These are phyloP conservation scores for Acanthaster planci DNA, from an alignment of 35 echinoderm and acorn worm genomes.

Conservation along the genomic window DNA sequence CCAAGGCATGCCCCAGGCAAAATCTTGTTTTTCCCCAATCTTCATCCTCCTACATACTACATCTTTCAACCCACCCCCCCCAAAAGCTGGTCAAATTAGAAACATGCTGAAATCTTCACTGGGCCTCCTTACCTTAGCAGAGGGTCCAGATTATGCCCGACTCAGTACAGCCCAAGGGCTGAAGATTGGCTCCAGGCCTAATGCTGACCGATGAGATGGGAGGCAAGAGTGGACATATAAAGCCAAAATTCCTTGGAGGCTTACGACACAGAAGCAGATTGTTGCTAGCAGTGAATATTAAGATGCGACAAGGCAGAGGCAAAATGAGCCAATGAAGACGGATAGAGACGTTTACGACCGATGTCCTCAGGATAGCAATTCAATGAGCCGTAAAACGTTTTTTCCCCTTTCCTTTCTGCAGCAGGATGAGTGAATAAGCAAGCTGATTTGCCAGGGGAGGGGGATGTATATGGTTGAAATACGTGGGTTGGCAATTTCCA, in stretches of 20 bases:
- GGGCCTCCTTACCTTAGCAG: neutral
- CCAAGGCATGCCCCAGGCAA: neutral
- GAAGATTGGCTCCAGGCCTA: too few relatives aligned
- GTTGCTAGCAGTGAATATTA: constrained; percentile 6
- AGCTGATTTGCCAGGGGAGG: too few relatives aligned
- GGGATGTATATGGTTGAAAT: too few relatives aligned
- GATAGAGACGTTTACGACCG: neutral
- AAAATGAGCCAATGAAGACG: neutral
- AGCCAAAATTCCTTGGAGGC: too few relatives aligned
- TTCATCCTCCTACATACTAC: neutral
- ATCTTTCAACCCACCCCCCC: too few relatives aligned
- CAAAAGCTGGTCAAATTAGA: too few relatives aligned
- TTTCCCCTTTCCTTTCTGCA: neutral
- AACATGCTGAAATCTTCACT: too few relatives aligned
- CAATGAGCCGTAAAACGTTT: constrained; percentile 7
- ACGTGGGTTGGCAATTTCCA: too few relatives aligned
- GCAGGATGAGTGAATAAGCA: neutral
- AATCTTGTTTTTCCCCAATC: neutral
- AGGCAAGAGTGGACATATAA: too few relatives aligned
- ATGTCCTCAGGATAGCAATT: neutral
- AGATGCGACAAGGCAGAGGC: neutral
- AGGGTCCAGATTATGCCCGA: neutral
- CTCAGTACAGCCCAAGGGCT: neutral
- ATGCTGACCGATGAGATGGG: too few relatives aligned
- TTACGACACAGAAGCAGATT: too few relatives aligned